Base-by-base conservation (phyloP, 2,113 vertebrate genomes). In the Notiomystis cincta region DNA sequence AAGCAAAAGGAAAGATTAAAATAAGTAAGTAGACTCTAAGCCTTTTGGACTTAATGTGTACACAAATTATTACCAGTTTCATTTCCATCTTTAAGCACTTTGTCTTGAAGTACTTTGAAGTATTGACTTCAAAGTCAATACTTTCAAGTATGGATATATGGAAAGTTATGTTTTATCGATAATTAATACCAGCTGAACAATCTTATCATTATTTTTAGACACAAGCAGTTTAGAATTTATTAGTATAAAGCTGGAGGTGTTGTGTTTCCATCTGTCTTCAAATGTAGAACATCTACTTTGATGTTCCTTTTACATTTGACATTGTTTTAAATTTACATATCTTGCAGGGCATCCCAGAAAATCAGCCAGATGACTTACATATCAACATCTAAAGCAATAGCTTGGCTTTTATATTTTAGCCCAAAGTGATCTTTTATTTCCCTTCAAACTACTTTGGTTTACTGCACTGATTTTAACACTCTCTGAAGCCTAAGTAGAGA, bases 321-420 rank as follows among this genome's bases (percentile, higher is more conserved):
- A 73, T 76, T 95, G 70, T 73, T 94, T 96, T 80, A 19, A 80
- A 85, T 83, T 94, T 93, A 35, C 30, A n/a, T 91, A 42, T 65
- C 54, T 77, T 88, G 8, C 58, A 80, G 62, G 42, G 15, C 58
- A 87, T 77, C 47, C 70, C 54, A 88, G 66, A 82, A 95, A 86
- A 72, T 84, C 71, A 83, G 21, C 27, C 3, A 6, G 27, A 70
- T 91, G 45, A 82, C 17, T 94, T 87, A 51, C 13, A 37, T 82
- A 51, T 48, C 33, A 31, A 86, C 35, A 90, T 80, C 62, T 88
- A 86, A 97, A 95, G 33, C 30, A 73, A n/a, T 33, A 84, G 6
- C 9, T 24, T 37, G 23, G 8, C 37, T 96, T 94, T 91, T 54
- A 61, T 82, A 57, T 80, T 90, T 86, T 72, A 69, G 45, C 28